A percentile compares a stretch with the other conserved stretches of the same genome.
Evolutionary conservation across 2,797 vertebrate genomes (phyloP).

Genomic region (Platyrinchus mystaceus): DNA sequence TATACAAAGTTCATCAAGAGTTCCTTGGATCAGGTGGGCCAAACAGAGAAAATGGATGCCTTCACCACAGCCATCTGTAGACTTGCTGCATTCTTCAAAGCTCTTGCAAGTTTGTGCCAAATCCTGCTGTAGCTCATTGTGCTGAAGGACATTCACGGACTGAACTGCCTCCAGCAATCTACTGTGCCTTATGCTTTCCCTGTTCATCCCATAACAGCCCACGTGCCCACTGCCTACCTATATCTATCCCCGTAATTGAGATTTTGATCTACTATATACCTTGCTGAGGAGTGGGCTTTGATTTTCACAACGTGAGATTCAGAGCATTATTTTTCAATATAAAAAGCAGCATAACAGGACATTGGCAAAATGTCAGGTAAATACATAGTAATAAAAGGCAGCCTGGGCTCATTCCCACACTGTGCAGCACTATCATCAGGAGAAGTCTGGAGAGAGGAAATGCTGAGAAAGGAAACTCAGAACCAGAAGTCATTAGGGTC

Average conservation of each 20-base stretch:
- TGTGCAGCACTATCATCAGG: not conserved
- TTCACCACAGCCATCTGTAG: not conserved
- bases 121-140: not conserved
- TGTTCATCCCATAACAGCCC: not conserved
- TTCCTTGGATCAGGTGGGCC: not conserved
- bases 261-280: not conserved
- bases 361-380: slow-evolving; percentile 8
- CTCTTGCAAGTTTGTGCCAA: not conserved
- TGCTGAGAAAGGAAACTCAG: not conserved
- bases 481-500: slow-evolving; percentile 16
- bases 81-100: not conserved
- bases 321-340: not conserved
- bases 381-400: not conserved
- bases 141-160: not conserved
- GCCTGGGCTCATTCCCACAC: not conserved
- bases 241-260: accelerated
- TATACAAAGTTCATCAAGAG: not conserved
- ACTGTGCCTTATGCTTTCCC: not conserved
- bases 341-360: not conserved
- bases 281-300: not conserved
- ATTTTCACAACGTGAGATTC: not conserved
- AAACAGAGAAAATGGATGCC: not conserved
- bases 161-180: not conserved
- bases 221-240: accelerated
- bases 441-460: not conserved